These are phyloP conservation scores for Lepilemur septentrionalis DNA, from an alignment of 2,797 vertebrate species.

Conservation along the genomic window DNA sequence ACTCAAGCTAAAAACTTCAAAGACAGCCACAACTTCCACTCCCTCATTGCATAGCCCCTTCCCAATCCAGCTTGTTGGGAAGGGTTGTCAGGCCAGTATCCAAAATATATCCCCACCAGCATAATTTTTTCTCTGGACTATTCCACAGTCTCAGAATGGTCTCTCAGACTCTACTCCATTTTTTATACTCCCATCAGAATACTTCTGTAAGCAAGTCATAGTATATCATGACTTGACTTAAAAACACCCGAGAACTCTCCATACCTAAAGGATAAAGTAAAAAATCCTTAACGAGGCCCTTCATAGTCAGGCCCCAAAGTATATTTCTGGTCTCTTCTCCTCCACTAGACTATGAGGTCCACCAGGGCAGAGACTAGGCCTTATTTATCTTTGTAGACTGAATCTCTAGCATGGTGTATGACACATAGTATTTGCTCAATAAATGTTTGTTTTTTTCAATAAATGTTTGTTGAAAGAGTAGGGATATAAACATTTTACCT, in stretches of 20 bases:
- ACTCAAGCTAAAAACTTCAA: background rate
- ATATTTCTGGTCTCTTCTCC: background rate
- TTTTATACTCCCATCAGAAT: background rate
- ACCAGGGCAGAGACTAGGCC: background rate
- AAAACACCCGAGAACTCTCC: background rate
- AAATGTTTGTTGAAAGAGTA: slow-evolving; percentile 23
- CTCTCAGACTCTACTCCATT: background rate
- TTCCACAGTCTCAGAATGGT: background rate
- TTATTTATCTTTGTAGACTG: background rate
- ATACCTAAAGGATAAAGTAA: background rate
- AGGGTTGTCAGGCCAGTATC: background rate
- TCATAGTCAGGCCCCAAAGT: background rate
- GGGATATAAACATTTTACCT: slow-evolving; percentile 30
- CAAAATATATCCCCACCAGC: background rate
- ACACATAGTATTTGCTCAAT: slow-evolving; percentile 3
- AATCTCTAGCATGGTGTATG: background rate
- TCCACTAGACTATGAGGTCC: background rate
- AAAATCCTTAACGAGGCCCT: background rate
- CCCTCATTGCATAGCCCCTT: background rate
- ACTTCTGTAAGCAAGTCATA: background rate
- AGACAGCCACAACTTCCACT: background rate
- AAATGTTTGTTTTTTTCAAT: slow-evolving; percentile 1
- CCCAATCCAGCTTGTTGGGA: background rate
- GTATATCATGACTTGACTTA: background rate
- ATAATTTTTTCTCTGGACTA: background rate